Evolutionary conservation across 2,797 vertebrate genomes (phyloP).

Genomic region (Gymnoscopelus microlampas): DNA sequence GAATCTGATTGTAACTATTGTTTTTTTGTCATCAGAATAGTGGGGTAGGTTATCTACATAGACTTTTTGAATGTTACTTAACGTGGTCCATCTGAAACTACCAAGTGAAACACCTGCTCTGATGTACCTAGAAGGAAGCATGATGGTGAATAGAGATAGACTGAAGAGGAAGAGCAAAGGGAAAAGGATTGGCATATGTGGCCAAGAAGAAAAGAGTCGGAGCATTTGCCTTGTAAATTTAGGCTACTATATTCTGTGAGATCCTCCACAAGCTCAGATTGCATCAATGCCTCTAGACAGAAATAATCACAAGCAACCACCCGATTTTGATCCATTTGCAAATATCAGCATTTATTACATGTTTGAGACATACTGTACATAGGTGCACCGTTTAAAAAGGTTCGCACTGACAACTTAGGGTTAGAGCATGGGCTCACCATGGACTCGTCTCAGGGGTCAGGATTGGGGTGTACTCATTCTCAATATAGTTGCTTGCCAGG

Average conservation of each 20-base stretch:
- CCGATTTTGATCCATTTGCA: too few species aligned
- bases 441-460: too few species aligned
- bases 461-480: too few species aligned
- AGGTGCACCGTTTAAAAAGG: too few species aligned
- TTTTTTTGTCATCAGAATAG: background rate
- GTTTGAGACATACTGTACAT: too few species aligned
- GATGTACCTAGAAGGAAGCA: slow-evolving; percentile 50
- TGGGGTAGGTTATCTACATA: slow-evolving; percentile 16
- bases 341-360: too few species aligned
- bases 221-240: slow-evolving; percentile 70
- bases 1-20: too few species aligned
- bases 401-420: too few species aligned
- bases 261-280: slow-evolving; percentile 29
- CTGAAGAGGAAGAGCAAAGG: slow-evolving; percentile 8
- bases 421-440: too few species aligned
- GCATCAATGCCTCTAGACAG: background rate
- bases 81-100: slow-evolving; percentile 19
- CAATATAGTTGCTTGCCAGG: too few species aligned
- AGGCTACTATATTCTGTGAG: slow-evolving; percentile 43
- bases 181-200: slow-evolving; percentile 26
- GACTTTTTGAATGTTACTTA: slow-evolving; percentile 20
- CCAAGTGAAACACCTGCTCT: slow-evolving; percentile 7
- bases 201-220: slow-evolving; percentile 6
- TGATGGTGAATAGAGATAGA: slow-evolving; percentile 39
- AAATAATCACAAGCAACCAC: slow-evolving; percentile 8